These are phyloP conservation scores for Vireo altiloquus DNA, from an alignment of 2,113 vertebrate genomes.

Conservation along the genomic window DNA sequence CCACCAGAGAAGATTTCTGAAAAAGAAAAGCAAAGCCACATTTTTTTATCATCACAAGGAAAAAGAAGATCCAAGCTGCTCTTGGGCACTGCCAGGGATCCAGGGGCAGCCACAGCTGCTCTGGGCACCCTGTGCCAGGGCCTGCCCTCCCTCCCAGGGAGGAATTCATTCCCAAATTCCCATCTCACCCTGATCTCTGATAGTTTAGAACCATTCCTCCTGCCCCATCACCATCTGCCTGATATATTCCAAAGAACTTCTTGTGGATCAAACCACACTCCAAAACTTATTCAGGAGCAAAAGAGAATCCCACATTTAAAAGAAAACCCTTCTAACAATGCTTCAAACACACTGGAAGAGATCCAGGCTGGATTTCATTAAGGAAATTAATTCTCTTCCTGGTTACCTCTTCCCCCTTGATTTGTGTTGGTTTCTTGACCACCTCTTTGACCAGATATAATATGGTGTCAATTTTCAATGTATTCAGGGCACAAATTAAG, in stretches of 20 bases:
- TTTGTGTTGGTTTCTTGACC: conserved; percentile 90
- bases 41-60: background rate
- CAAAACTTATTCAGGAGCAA: background rate
- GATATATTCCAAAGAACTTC: background rate
- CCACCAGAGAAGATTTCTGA: conserved; percentile 86
- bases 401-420: conserved; percentile 89
- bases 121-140: background rate
- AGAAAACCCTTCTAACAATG: background rate
- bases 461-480: conserved; percentile 81
- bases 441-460: conserved; percentile 92
- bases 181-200: background rate
- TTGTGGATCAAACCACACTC: background rate
- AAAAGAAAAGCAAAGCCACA: conserved; percentile 11
- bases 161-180: background rate
- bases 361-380: background rate
- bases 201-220: background rate
- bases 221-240: background rate
- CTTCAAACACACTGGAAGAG: background rate
- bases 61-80: background rate
- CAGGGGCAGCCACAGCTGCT: background rate
- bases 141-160: background rate
- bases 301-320: background rate
- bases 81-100: background rate
- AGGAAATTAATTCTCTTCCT: background rate
- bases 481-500: conserved; percentile 83